A percentile compares a stretch with the other conserved stretches of the same genome.
phyloP scores from a whole-genome alignment of 2,888 invertebrate species.

The Napeogenes inachia region DNA sequence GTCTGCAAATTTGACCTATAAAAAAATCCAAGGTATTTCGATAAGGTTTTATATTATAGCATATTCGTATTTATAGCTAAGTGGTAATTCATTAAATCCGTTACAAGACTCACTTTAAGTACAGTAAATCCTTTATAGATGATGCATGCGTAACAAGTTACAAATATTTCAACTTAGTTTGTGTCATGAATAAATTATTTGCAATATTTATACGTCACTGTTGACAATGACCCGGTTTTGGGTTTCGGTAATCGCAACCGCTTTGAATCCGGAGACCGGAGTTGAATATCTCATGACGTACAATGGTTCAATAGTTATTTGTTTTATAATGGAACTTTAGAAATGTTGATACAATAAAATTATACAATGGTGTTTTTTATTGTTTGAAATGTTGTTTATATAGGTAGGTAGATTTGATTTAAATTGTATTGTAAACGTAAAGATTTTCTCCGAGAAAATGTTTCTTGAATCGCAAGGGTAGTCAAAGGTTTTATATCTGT shows the following conservation, averaged over 20 bases:
- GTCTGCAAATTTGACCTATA: too few species aligned
- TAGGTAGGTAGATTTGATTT: too few species aligned
- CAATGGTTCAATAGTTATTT: too few species aligned
- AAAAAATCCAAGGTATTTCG: too few species aligned
- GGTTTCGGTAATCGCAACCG: conserved; percentile 11
- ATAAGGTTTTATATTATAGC: too few species aligned
- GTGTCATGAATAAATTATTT: conserved; percentile 8
- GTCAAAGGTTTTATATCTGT: conserved; percentile 1
- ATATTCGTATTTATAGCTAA: too few species aligned
- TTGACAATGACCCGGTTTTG: conserved; percentile 13
- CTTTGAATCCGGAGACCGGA: conserved; percentile 1
- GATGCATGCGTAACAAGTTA: background rate
- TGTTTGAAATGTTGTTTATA: too few species aligned
- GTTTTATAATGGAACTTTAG: too few species aligned
- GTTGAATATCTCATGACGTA: background rate
- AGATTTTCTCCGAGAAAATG: background rate
- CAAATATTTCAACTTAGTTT: background rate
- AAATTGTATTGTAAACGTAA: background rate
- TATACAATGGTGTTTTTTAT: background rate
- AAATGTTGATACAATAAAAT: background rate
- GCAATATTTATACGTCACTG: conserved; percentile 5
- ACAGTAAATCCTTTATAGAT: background rate
- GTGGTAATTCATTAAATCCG: too few species aligned
- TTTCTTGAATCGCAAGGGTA: background rate
- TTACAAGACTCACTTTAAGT: background rate